Base-by-base conservation (phyloP, 37 sponge, comb jelly and placozoan species). In the Ephydatia muelleri region DNA sequence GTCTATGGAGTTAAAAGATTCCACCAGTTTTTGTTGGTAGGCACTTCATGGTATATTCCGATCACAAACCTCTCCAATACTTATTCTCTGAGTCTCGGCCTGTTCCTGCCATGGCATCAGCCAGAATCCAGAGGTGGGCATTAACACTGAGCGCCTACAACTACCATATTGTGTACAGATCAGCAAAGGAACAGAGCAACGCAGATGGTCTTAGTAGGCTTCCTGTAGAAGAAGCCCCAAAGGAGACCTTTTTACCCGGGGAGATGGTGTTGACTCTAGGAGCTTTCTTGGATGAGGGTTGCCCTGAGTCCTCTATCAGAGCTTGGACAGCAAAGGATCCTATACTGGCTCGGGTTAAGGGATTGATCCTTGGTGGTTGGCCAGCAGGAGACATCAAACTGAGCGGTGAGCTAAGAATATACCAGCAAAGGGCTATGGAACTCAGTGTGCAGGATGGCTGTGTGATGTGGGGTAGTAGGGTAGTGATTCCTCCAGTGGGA, bases 51-150 rank as follows among this genome's bases (percentile, higher is more conserved):
- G 69, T 85, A 49, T 25, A 43, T 25, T 78, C 86, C 5, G 86
- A 85, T 48, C 86, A 85, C 79, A 85, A 85, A 35, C 79, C 86
- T 12, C 57, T 85, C 1, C 71, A 70, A 2, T 47, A 85, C 34
- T 29, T 85, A 35, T 78, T 85, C 0, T 40, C 21, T 26, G 72
- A 78, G 35, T 16, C 2, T 27, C n/a, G 33, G 30, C 72, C 28
- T 26, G 40, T 68, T 22, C 86, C 86, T 2, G 0, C 79, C 13
- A 70, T 85, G 72, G 86, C 86, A 0, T 85, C 87, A 14, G 80
- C 87, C 12, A 23, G 81, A 5, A 33, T 80, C 16, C 87, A 80
- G 68, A 27, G 79, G 6, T 85, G 86, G 86, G 86, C 86, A 6
- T 36, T 85, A 30, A 77, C 35, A 3, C 32, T 85, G 3, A 70